Evolutionary conservation across 2,113 vertebrate species (phyloP).

Genomic region (Aphelocoma coerulescens): DNA sequence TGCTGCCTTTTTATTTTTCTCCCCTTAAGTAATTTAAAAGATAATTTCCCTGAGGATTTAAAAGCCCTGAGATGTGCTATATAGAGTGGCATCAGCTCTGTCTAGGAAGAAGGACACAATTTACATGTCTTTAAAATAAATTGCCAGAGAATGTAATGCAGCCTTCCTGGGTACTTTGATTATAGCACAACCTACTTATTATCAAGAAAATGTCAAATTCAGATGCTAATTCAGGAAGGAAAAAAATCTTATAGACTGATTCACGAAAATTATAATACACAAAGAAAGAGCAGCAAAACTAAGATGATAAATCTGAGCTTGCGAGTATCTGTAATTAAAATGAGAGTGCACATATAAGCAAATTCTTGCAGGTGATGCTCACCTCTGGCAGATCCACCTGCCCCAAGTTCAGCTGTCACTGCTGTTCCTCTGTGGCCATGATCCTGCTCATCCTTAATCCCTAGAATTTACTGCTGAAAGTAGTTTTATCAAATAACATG

Average conservation of each 20-base stretch:
- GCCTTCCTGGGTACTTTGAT: slow-evolving; percentile 14
- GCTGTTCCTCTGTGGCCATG: neutral
- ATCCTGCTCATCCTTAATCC: neutral
- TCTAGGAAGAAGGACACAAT: slow-evolving; percentile 67
- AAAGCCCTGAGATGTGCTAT: slow-evolving; percentile 56
- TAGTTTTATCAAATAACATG: neutral
- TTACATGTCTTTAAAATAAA: slow-evolving; percentile 66
- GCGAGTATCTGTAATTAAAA: neutral
- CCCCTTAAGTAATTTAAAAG: slow-evolving; percentile 75
- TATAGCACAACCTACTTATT: slow-evolving; percentile 27
- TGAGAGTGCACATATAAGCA: neutral
- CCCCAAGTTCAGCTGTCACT: neutral
- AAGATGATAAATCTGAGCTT: neutral
- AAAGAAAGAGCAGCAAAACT: neutral
- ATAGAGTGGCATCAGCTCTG: slow-evolving; percentile 49
- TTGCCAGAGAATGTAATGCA: slow-evolving; percentile 28
- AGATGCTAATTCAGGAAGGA: slow-evolving; percentile 27
- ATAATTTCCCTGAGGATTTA: slow-evolving; percentile 76
- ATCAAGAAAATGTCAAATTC: slow-evolving; percentile 18
- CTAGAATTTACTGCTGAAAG: neutral
- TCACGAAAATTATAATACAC: neutral
- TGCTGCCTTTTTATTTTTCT: slow-evolving; percentile 41
- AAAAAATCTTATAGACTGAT: neutral
- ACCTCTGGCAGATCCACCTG: neutral
- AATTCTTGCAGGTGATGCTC: neutral